Percentiles rank a stretch among this genome's conserved stretches.
Evolutionary conservation across 2,888 invertebrate genomes (phyloP).

Genomic region (Pelosia muscerda): DNA sequence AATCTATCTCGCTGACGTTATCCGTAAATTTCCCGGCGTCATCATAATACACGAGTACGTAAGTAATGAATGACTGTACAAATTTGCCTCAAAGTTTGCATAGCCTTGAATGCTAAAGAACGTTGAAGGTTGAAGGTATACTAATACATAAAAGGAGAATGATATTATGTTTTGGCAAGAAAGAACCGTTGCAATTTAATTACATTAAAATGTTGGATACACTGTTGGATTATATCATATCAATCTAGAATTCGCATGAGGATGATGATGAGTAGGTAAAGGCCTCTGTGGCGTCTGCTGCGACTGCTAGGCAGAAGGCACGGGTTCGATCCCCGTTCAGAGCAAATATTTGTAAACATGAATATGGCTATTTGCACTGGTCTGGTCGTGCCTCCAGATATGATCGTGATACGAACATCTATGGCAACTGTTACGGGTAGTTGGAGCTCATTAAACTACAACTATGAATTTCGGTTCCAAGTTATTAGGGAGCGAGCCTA

Average conservation of each 20-base stretch:
- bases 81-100: conserved; percentile 21
- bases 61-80: conserved; percentile 30
- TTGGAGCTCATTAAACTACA: too few relatives aligned
- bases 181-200: neutral
- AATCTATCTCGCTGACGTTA: conserved; percentile 29
- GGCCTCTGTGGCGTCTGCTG: too few relatives aligned
- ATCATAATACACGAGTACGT: conserved; percentile 21
- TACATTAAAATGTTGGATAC: neutral
- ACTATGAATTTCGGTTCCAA: too few relatives aligned
- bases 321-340: too few relatives aligned
- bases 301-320: too few relatives aligned
- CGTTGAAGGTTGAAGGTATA: neutral
- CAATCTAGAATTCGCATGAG: neutral
- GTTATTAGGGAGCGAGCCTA: too few relatives aligned
- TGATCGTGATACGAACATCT: too few relatives aligned
- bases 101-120: conserved; percentile 17
- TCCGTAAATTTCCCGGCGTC: conserved; percentile 25
- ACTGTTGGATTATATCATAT: neutral
- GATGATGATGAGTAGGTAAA: too few relatives aligned
- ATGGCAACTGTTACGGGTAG: too few relatives aligned
- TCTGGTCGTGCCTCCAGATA: too few relatives aligned
- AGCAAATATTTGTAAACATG: too few relatives aligned
- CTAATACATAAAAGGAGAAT: conserved; percentile 3
- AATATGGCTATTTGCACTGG: too few relatives aligned
- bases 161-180: conserved; percentile 2